Evolutionary conservation across 1,140 invertebrate genomes (phyloP), one percentile per base, ranked within the genome.

Genomic region (Neodiprion pinetum): DNA sequence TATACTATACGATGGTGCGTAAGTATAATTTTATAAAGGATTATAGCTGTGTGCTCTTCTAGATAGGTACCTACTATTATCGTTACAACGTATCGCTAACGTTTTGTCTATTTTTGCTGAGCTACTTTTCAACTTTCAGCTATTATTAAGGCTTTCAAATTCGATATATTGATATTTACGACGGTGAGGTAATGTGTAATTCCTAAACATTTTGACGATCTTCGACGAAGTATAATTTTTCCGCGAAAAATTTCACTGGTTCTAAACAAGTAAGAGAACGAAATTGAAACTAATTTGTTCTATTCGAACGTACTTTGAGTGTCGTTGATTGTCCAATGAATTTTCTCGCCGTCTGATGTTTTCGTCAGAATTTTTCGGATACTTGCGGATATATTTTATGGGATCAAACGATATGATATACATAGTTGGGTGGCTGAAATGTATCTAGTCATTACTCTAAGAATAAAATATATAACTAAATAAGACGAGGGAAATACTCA

Each of bases 381-480:
- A 75, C 75, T 77, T 82, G 80, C 76, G 80, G 83, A 80, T 81
- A 83, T 80, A 79, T 83, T 72, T 83, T 84, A 85, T 84, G 86
- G 84, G 85, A 87, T 84, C 81, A 88, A 84, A 82, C 81, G 82
- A 83, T 77, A 84, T 84, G 84, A 84, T 83, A 78, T 65, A 65
- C 61, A 82, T 84, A 83, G 75, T 80, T 82, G 79, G 79, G 80
- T 86, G 83, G 82, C 80, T 82, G 77, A 83, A 82, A 81, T 75
- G 81, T 84, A 86, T 87, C 87, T 88, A 88, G 86, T 87, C 87
- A 88, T 86, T 87, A 85, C 72, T 77, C 82, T 85, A 86, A 86
- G 78, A 77, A 72, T 75, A 53, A 69, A 73, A 73, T 75, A 73
- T 71, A 76, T 70, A 70, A 50, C 80, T 75, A 81, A 78, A 82